Evolutionary conservation across 2,797 vertebrate genomes (phyloP), one percentile per base, ranked within the genome.

Genomic region (Octomys mimax): DNA sequence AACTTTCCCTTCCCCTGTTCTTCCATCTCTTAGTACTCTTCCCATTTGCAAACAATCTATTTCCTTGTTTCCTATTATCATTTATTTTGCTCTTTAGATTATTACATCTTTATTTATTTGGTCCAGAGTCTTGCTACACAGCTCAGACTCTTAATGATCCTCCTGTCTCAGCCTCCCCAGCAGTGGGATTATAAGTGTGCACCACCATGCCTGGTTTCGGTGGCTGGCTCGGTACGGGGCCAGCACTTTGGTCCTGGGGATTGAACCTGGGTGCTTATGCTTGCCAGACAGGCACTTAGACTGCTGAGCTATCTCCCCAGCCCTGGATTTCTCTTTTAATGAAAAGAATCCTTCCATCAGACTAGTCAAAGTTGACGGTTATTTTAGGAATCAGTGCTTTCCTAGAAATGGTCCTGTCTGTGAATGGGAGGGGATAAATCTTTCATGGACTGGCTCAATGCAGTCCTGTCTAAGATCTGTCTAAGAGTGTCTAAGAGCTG

Each of bases 361-460:
- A 28, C 68, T 31, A 8, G 78, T 59, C 28, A 57, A 75, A 42
- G 31, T 0, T n/a, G 68, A 36, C 19, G n/a, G 70, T 31, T 68
- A 6, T 91, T 75, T 92, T 36, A 70, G 82, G 91, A 61, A 70
- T 59, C 0, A 0, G 3, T 54, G 75, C 83, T 78, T 62, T 91
- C 59, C 87, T 39, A 13, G 66, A 82, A 86, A 82, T 0, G 2
- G n/a, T 26, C 8, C 24, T 49, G 18, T 64, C 28, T 33, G 31
- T 70, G 19, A 78, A 39, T 42, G 66, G 54, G 24, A 33, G 18
- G 9, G 11, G 22, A 33, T 1, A 0, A 46, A 28, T 52, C 13
- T 42, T 24, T 70, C 36, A 19, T 4, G 0, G 14, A 5, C 42
- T 87, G 2, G 62, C 24, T 33, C 24, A 28, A 5, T 0, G 0